Evolutionary conservation across 2,113 vertebrate genomes (phyloP).

Genomic region (Columba livia): DNA sequence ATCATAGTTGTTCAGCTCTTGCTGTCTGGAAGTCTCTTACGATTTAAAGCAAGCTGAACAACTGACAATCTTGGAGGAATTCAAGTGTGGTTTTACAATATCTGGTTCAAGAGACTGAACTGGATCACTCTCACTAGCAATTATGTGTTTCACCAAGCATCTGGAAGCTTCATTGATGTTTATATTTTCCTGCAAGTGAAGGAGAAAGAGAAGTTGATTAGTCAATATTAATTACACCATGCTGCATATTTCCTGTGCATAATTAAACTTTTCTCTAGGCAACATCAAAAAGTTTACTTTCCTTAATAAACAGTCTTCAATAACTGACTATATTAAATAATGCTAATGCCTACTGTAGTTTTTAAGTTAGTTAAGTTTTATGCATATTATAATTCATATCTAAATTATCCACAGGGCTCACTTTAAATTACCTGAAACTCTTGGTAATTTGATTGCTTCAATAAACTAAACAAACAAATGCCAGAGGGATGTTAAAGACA

Average conservation of each 20-base stretch:
- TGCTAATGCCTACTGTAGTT: not conserved
- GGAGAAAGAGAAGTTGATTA: not conserved
- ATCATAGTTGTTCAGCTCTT: slow-evolving; percentile 26
- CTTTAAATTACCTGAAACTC: not conserved
- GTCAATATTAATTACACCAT: slow-evolving; percentile 1
- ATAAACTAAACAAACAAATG: not conserved
- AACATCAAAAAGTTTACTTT: not conserved
- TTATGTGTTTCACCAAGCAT: slow-evolving; percentile 95
- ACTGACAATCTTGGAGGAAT: slow-evolving; percentile 75
- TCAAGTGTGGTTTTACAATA: slow-evolving; percentile 86
- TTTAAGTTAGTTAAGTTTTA: not conserved
- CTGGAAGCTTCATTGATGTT: slow-evolving; percentile 93
- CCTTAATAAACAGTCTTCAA: not conserved
- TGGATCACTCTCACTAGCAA: slow-evolving; percentile 89
- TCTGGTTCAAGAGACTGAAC: slow-evolving; percentile 83
- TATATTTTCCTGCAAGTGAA: slow-evolving; percentile 86
- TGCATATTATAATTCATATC: not conserved
- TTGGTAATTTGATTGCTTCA: not conserved
- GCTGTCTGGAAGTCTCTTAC: slow-evolving; percentile 61
- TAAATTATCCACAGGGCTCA: not conserved
- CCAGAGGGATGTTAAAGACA: not conserved
- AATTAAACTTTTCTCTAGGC: not conserved
- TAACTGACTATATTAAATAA: not conserved
- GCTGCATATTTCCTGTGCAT: not conserved
- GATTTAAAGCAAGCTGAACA: slow-evolving; percentile 90